Percentiles rank a stretch among this genome's conserved stretches.
Evolutionary conservation across 2,888 invertebrate genomes (phyloP).

Genomic region (Acleris cristana): DNA sequence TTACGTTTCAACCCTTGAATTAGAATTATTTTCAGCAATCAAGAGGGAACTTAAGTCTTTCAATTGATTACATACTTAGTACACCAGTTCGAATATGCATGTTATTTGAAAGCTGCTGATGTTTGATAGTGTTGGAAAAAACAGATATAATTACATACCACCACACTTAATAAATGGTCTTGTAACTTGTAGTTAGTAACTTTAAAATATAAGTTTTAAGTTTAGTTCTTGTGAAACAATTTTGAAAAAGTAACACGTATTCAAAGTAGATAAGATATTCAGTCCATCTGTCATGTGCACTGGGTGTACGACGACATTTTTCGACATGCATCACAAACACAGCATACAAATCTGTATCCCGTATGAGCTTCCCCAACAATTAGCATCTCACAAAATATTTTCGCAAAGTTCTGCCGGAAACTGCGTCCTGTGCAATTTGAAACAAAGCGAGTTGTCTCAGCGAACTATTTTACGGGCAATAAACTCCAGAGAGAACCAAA

Average conservation of each 20-base stretch:
- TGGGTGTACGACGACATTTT: not conserved
- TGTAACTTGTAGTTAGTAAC: no score
- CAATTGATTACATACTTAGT: not conserved
- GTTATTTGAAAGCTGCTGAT: no score
- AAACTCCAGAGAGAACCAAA: constrained; percentile 57
- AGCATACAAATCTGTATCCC: constrained; percentile 45
- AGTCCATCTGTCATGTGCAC: not conserved
- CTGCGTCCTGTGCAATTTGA: constrained; percentile 62
- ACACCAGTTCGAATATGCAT: no score
- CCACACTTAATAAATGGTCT: no score
- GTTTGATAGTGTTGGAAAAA: no score
- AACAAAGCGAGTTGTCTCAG: constrained; percentile 66
- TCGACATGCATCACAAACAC: constrained; percentile 46
- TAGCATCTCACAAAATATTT: constrained; percentile 74
- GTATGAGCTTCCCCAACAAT: constrained; percentile 61
- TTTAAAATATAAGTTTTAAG: no score
- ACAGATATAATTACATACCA: no score
- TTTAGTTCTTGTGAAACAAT: no score
- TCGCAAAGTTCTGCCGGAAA: constrained; percentile 69
- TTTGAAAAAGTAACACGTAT: no score
- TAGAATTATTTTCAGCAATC: constrained; percentile 29
- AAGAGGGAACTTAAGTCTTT: not conserved
- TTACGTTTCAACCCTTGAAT: constrained; percentile 56
- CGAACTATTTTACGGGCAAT: constrained; percentile 71
- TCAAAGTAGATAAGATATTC: no score